Evolutionary conservation across 1,140 invertebrate species (phyloP).

Genomic region (Leptopilina boulardi): DNA sequence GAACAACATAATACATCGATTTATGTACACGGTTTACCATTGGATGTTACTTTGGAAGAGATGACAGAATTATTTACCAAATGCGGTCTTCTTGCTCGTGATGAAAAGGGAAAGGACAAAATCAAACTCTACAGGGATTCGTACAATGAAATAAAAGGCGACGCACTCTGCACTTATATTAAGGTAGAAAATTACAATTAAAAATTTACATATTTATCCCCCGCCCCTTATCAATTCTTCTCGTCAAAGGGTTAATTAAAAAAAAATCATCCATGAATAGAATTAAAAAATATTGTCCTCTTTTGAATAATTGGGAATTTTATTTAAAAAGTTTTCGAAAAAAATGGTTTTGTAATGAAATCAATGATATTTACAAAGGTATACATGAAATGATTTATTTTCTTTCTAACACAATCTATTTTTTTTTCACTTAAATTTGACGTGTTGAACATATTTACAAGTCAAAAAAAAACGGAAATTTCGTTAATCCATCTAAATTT

Average conservation of each 20-base stretch:
- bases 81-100: slow-evolving; percentile 96
- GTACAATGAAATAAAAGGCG: slow-evolving; percentile 93
- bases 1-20: slow-evolving; percentile 97
- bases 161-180: slow-evolving; percentile 97
- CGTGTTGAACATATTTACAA: slow-evolving; percentile 48
- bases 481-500: background rate
- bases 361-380: slow-evolving; percentile 24
- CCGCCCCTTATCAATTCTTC: too few relatives aligned
- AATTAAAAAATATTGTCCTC: too few relatives aligned
- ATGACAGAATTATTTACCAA: slow-evolving; percentile 95
- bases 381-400: background rate
- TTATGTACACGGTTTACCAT: slow-evolving; percentile 95
- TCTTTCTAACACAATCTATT: background rate
- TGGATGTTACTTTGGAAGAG: slow-evolving; percentile 92
- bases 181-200: slow-evolving; percentile 80
- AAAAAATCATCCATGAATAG: too few relatives aligned
- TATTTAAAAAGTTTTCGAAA: too few relatives aligned
- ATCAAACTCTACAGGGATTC: slow-evolving; percentile 95
- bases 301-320: background rate
- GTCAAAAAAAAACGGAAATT: slow-evolving; percentile 28
- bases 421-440: slow-evolving; percentile 11
- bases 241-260: too few relatives aligned
- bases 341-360: slow-evolving; percentile 24
- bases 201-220: too few relatives aligned
- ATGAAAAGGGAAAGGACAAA: slow-evolving; percentile 91